These are phyloP conservation scores for Microhierax caerulescens DNA, from an alignment of 2,797 vertebrate genomes.

Conservation along the genomic window DNA sequence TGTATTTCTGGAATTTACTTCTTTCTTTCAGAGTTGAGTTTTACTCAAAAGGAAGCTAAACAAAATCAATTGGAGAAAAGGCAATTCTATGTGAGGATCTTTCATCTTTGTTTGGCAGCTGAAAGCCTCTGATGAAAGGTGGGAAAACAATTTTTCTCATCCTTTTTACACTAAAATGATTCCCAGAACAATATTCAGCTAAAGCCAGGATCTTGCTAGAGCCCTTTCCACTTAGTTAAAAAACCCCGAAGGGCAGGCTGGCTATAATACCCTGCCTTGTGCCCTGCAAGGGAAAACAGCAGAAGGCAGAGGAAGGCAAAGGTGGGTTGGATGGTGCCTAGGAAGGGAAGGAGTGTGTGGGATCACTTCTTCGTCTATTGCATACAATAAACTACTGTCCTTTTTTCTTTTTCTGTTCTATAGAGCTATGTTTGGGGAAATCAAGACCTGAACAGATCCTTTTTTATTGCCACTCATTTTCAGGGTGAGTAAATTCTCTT, in stretches of 20 bases:
- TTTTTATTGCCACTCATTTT: neutral
- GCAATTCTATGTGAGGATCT: neutral
- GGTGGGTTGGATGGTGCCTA: neutral
- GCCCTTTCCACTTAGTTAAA: neutral
- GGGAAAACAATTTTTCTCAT: neutral
- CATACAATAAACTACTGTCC: neutral
- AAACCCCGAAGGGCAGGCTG: too few relatives aligned
- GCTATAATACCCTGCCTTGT: neutral
- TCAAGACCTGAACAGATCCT: neutral
- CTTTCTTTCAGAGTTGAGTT: neutral
- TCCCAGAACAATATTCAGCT: neutral
- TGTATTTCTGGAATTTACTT: neutral
- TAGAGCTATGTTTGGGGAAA: neutral
- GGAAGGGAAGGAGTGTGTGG: neutral
- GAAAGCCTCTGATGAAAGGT: neutral
- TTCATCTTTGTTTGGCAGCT: neutral
- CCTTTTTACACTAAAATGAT: neutral
- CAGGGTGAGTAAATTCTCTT: conserved; percentile 62
- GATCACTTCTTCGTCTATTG: neutral
- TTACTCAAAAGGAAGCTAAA: neutral
- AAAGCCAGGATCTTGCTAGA: neutral
- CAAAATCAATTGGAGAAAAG: neutral
- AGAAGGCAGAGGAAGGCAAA: neutral
- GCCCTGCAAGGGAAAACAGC: neutral
- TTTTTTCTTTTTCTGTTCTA: neutral